Conservation (phyloP, 2,113 vertebrate genomes). For the Carassius gibelio region DNA sequence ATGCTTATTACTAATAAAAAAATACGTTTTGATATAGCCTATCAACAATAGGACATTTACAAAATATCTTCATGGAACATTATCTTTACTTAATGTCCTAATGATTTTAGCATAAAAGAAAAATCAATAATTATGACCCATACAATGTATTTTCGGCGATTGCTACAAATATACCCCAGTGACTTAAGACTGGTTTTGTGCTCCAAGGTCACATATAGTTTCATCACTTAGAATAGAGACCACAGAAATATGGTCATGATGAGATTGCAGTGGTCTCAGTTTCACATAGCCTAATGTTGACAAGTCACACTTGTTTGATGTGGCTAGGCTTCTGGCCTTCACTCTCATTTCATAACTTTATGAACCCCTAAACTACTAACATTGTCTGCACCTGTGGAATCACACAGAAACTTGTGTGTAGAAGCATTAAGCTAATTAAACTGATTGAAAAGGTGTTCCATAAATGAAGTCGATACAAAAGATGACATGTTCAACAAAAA, state of each 20-base stretch:
- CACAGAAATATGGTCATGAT: background rate
- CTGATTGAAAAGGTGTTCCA: background rate
- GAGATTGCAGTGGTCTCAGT: constrained; percentile 48
- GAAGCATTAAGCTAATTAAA: background rate
- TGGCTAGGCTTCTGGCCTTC: constrained; percentile 37
- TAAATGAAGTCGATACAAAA: background rate
- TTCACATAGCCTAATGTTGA: constrained; percentile 26
- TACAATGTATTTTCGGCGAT: too few species aligned
- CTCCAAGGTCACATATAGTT: too few species aligned
- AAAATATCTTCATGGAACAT: too few species aligned
- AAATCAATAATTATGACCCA: too few species aligned
- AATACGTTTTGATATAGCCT: too few species aligned
- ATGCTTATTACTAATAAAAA: too few species aligned
- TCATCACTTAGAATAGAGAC: too few species aligned
- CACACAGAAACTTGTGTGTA: background rate
- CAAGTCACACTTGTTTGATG: constrained; percentile 48
- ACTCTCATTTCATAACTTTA: constrained; percentile 32
- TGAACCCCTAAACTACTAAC: background rate
- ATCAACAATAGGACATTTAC: too few species aligned
- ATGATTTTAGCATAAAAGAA: too few species aligned
- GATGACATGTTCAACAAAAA: background rate
- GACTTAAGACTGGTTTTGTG: too few species aligned
- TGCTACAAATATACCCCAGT: too few species aligned
- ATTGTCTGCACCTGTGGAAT: background rate
- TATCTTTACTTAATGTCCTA: too few species aligned